Conservation (phyloP, 2,888 invertebrate genomes). For the Drosophila anomelani region DNA sequence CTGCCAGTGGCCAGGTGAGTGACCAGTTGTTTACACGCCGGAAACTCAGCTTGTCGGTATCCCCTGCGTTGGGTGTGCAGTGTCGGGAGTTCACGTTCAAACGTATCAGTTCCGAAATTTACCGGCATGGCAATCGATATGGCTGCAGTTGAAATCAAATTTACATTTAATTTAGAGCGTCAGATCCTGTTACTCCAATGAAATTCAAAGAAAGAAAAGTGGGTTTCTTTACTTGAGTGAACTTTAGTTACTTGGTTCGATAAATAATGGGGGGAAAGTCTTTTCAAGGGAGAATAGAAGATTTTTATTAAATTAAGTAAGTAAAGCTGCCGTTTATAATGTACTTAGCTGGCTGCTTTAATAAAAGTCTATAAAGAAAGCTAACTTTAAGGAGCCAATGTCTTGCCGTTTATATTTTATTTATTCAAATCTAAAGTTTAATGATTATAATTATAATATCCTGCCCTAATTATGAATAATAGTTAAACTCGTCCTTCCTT, state of each 20-base stretch:
- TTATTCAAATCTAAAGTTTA: too few relatives aligned
- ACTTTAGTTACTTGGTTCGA: background rate
- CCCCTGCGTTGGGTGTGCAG: constrained; percentile 13
- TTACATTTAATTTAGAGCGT: constrained; percentile 21
- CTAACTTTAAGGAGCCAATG: background rate
- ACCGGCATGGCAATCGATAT: constrained; percentile 25
- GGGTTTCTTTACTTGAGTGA: background rate
- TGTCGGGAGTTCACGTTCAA: background rate
- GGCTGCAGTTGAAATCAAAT: constrained; percentile 27
- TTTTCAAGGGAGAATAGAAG: background rate
- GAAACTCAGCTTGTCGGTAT: constrained; percentile 20
- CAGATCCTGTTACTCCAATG: background rate
- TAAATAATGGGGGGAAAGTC: background rate
- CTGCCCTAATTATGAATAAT: too few relatives aligned
- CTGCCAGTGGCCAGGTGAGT: constrained; percentile 37
- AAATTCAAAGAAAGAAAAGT: background rate
- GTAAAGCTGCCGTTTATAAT: background rate
- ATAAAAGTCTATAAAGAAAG: background rate
- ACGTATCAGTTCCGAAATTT: constrained; percentile 5
- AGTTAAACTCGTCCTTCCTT: too few relatives aligned
- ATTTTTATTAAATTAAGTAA: background rate
- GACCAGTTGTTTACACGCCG: constrained; percentile 46
- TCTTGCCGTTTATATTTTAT: too few relatives aligned
- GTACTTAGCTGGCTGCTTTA: background rate
- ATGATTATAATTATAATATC: too few relatives aligned